Evolutionary conservation across 2,797 vertebrate genomes (phyloP), one percentile per base, ranked within the genome.

Genomic region (Taeniopygia guttata): DNA sequence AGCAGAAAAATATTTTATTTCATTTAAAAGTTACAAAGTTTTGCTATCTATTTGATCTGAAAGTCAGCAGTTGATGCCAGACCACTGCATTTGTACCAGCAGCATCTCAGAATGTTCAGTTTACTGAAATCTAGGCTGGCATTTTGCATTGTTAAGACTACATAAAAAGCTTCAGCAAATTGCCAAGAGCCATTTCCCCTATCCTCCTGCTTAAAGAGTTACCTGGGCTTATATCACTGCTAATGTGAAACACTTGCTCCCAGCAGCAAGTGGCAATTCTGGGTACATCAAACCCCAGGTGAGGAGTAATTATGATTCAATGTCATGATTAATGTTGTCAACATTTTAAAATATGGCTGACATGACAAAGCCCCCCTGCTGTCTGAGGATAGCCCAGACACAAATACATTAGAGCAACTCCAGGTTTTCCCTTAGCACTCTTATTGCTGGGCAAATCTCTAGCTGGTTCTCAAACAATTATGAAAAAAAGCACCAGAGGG

Each of bases 221-320:
- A 93, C 93, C 74, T 79, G 76, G 63, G 63, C 56, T 95, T 95
- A 56, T 91, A 96, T 95, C 86, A 51, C 51, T 68, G 38, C 70
- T 96, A 96, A 96, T 82, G 82, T 69, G 84, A 91, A 96, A 94
- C 82, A 43, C 84, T 95, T 84, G 55, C 86, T 96, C 96, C 75
- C 91, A 94, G 91, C 87, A 89, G 94, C 92, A 90, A 96, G 46
- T 72, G 66, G 78, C 73, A 74, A 91, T 95, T 96, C 83, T 84
- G 46, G 74, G 89, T 76, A 92, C 58, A 49, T 89, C 84, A 77
- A 93, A 56, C 92, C 87, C 87, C 90, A 97, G 84, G 76, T 97
- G 69, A 92, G 64, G 76, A 93, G 78, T 89, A 95, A 96, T 97
- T 97, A 94, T 87, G 86, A 95, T 93, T 96, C 82, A 95, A 76